These are phyloP conservation scores for Ephestia elutella DNA, from an alignment of 1,140 invertebrate species.

Conservation along the genomic window DNA sequence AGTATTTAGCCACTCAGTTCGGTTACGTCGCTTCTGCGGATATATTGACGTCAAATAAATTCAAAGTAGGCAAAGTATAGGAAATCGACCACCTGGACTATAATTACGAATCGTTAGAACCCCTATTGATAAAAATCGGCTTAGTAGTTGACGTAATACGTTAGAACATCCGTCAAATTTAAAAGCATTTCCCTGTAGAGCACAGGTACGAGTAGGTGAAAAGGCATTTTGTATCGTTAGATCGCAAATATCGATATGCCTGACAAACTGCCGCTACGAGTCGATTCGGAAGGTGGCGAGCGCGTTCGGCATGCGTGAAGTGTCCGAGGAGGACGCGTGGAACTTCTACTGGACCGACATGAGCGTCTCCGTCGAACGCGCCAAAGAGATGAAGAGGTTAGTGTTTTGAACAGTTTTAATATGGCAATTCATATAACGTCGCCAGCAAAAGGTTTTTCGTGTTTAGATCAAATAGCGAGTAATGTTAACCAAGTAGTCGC, in stretches of 20 bases:
- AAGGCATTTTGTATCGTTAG: slow-evolving; percentile 24
- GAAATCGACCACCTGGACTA: too few relatives aligned
- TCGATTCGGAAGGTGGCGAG: slow-evolving; percentile 81
- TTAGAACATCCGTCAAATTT: too few relatives aligned
- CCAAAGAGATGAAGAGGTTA: slow-evolving; percentile 93
- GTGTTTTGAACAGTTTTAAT: slow-evolving; percentile 18
- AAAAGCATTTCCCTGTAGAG: too few relatives aligned
- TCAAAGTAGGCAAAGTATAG: too few relatives aligned
- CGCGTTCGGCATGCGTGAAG: slow-evolving; percentile 85
- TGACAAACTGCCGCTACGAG: slow-evolving; percentile 83
- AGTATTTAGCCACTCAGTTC: too few relatives aligned
- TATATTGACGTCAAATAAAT: too few relatives aligned
- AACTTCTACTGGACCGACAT: slow-evolving; percentile 93
- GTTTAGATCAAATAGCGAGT: slow-evolving; percentile 24
- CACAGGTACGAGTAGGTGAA: background rate
- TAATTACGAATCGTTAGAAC: too few relatives aligned
- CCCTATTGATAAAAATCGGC: too few relatives aligned
- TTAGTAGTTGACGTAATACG: too few relatives aligned
- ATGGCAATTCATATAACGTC: slow-evolving; percentile 15
- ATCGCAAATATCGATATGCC: slow-evolving; percentile 78
- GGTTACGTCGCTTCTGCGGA: too few relatives aligned
- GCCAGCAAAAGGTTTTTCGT: slow-evolving; percentile 17
- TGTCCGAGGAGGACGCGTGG: slow-evolving; percentile 87
- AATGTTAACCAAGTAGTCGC: slow-evolving; percentile 15
- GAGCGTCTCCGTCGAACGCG: slow-evolving; percentile 86